Conservation (phyloP, 2,797 vertebrate species). For the Melanotaenia boesemani region DNA sequence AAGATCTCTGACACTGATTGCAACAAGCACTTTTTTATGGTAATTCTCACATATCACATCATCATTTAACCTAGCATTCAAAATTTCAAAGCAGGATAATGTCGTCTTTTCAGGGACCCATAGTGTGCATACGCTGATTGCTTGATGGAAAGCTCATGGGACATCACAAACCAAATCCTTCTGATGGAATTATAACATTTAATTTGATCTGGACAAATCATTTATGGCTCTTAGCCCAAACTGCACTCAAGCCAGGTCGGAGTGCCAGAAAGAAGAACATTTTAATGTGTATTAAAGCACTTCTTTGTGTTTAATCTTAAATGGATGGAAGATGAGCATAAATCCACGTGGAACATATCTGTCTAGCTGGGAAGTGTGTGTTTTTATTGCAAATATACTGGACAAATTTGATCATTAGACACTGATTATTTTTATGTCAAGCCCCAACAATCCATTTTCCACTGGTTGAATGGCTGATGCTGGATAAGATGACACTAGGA, state of each 20-base stretch:
- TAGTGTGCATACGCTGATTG: slow-evolving; percentile 13
- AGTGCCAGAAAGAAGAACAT: slow-evolving; percentile 44
- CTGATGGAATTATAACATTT: slow-evolving; percentile 31
- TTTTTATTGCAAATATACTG: slow-evolving; percentile 21
- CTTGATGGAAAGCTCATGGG: slow-evolving; percentile 41
- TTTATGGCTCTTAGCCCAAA: slow-evolving; percentile 48
- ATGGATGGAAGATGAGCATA: slow-evolving; percentile 38
- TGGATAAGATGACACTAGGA: neutral
- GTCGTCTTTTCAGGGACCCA: slow-evolving; percentile 43
- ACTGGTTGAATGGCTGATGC: neutral
- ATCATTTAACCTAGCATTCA: slow-evolving; percentile 47
- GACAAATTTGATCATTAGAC: slow-evolving; percentile 19
- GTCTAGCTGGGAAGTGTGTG: slow-evolving; percentile 9
- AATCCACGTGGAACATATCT: slow-evolving; percentile 29
- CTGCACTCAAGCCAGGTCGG: slow-evolving; percentile 34
- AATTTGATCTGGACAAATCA: slow-evolving; percentile 52
- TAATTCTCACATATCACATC: slow-evolving; percentile 26
- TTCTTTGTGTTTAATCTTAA: slow-evolving; percentile 39
- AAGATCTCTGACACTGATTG: slow-evolving; percentile 49
- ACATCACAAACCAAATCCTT: slow-evolving; percentile 26
- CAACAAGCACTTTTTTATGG: slow-evolving; percentile 24
- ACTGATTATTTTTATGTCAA: neutral
- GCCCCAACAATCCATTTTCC: neutral
- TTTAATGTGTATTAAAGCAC: slow-evolving; percentile 24
- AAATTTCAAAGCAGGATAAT: slow-evolving; percentile 62